Base-by-base conservation (phyloP, 2,113 vertebrate species). In the Thamnaconus septentrionalis region DNA sequence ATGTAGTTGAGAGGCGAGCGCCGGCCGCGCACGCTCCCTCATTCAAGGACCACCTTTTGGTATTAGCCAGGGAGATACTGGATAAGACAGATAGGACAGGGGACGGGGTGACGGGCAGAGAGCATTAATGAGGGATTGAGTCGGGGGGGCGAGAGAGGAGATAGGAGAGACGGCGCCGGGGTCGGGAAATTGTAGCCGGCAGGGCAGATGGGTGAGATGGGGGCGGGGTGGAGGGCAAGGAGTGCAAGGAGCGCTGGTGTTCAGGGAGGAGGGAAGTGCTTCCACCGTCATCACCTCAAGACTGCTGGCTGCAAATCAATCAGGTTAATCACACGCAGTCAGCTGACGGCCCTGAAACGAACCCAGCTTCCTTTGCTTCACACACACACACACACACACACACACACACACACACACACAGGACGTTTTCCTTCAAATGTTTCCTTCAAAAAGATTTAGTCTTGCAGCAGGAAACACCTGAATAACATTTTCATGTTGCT, bases 41-140 rank as follows among this genome's bases (percentile, higher is more conserved):
- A 69, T 76, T 85, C 62, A 80, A 78, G 72, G 57, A 59, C 69
- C 79, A 90, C 81, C 85, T 83, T 78, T 85, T 79, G 85, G 83
- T 75, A 61, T 85, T 69, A 8, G 53, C 64, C 66, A 59, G 64
- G 44, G 55, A 69, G 65, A 40, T 59, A 65, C 66, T 41, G 50
- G n/a, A n/a, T 31, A 5, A 57, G 49, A 6, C 31, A 55, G 56
- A 48, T 41, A 31, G 50, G 56, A 59, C 60, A 1, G 0, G 7
- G 50, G 58, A 52, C 18, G 0, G 65, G 57, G 54, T 69, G 78
- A 72, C 59, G 61, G 70, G 74, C 60, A 76, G 77, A 86, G 76
- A 77, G 68, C 64, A 56, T 74, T 75, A 84, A 85, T 85, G 70
- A 79, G 77, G 80, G 80, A 75, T 42, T 47, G 50, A 75, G 66